These are phyloP conservation scores for Festucalex cinctus DNA, from an alignment of 2,113 vertebrate genomes.

Conservation along the genomic window DNA sequence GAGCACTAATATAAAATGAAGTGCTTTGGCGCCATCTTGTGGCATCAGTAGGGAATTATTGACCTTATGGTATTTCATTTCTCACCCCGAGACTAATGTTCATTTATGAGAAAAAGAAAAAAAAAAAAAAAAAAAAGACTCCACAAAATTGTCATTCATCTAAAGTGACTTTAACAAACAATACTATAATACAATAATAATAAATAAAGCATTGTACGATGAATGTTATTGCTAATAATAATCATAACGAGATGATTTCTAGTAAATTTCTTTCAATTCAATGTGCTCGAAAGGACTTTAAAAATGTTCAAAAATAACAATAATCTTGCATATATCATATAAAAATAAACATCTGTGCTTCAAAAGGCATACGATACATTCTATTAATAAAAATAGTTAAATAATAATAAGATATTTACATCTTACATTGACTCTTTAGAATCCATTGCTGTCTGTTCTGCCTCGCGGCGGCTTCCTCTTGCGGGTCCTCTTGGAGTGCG, in stretches of 20 bases:
- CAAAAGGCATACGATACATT: slow-evolving; percentile 53
- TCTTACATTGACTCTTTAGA: slow-evolving; percentile 24
- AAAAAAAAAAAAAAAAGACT: too few relatives aligned
- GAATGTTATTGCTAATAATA: not conserved
- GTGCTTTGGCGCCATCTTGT: too few relatives aligned
- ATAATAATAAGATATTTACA: slow-evolving; percentile 68
- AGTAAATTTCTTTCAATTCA: slow-evolving; percentile 35
- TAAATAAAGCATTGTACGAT: not conserved
- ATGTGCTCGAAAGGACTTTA: slow-evolving; percentile 25
- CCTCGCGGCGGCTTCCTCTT: slow-evolving; percentile 67
- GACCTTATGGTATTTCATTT: too few relatives aligned
- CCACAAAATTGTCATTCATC: not conserved
- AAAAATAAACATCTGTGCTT: slow-evolving; percentile 76
- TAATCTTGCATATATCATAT: slow-evolving; percentile 55
- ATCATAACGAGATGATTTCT: not conserved
- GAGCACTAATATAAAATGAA: too few relatives aligned
- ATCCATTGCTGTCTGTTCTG: slow-evolving; percentile 47
- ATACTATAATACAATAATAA: not conserved
- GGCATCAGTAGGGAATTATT: too few relatives aligned
- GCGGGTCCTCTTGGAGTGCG: slow-evolving; percentile 61
- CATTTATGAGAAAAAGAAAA: too few relatives aligned
- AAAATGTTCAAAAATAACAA: slow-evolving; percentile 46
- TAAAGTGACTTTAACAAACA: not conserved
- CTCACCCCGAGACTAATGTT: too few relatives aligned
- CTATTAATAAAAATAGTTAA: slow-evolving; percentile 53